Evolutionary conservation across 2,888 invertebrate genomes (phyloP).

Genomic region (Scaptomyza flava): DNA sequence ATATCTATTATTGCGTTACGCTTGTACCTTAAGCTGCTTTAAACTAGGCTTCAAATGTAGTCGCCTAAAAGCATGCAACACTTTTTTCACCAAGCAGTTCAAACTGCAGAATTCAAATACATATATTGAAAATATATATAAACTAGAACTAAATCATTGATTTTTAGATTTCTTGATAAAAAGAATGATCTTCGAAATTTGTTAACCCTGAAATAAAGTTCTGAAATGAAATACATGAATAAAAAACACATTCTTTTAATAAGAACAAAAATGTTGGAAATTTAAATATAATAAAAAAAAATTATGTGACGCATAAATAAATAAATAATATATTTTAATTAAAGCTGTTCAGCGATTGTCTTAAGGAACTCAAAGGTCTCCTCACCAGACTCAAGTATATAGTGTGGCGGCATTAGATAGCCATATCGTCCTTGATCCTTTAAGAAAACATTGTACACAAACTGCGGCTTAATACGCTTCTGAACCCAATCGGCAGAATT

Average conservation of each 20-base stretch:
- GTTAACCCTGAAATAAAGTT: not conserved
- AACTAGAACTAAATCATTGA: too few relatives aligned
- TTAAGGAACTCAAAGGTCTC: constrained; percentile 80
- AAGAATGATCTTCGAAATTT: too few relatives aligned
- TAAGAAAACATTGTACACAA: constrained; percentile 80
- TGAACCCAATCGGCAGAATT: constrained; percentile 83
- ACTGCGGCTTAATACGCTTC: constrained; percentile 74
- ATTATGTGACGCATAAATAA: not conserved
- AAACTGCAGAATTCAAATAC: not conserved
- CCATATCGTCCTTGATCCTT: constrained; percentile 84
- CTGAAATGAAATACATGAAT: not conserved
- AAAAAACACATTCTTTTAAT: not conserved
- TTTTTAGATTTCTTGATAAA: too few relatives aligned
- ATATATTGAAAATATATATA: not conserved
- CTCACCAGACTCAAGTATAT: constrained; percentile 82
- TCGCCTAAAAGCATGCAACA: constrained; percentile 63
- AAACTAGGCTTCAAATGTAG: not conserved
- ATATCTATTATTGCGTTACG: not conserved
- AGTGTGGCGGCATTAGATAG: constrained; percentile 80
- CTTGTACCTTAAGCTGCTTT: not conserved
- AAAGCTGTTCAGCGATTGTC: constrained; percentile 75
- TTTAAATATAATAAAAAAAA: too few relatives aligned
- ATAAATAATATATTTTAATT: constrained; percentile 12
- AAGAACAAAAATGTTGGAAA: too few relatives aligned
- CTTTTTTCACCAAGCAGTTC: constrained; percentile 41